Evolutionary conservation across 1,140 invertebrate species (phyloP).

Genomic region (Sycophaga agraensis): DNA sequence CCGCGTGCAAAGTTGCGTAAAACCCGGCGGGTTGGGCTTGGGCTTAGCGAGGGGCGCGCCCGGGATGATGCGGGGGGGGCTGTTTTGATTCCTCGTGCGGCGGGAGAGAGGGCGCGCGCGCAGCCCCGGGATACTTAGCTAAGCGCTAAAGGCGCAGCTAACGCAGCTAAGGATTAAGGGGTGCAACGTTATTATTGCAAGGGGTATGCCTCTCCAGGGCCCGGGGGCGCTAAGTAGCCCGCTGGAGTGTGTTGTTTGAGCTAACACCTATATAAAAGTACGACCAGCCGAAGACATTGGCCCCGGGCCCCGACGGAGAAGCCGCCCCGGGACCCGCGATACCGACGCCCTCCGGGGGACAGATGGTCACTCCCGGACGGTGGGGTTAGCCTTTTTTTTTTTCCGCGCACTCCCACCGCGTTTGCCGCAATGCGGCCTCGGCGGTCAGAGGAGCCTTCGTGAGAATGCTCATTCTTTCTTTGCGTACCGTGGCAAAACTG

Average conservation of each 20-base stretch:
- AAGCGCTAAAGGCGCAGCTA: constrained; percentile 33
- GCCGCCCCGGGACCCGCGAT: too few species aligned
- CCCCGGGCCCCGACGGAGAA: too few species aligned
- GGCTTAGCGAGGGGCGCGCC: too few species aligned
- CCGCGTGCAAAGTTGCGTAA: background rate
- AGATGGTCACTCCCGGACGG: background rate
- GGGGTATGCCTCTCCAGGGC: constrained; percentile 43
- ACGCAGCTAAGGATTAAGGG: constrained; percentile 51
- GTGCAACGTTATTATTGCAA: constrained; percentile 59
- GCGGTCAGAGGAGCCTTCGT: too few species aligned
- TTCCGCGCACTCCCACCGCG: background rate
- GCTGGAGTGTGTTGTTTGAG: constrained; percentile 60
- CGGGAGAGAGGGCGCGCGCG: constrained; percentile 20
- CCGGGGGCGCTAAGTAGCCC: constrained; percentile 51
- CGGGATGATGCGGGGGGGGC: background rate
- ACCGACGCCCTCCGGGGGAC: background rate
- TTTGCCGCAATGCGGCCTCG: background rate
- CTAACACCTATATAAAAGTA: constrained; percentile 56
- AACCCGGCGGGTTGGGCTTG: too few species aligned
- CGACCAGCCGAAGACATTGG: constrained; percentile 45
- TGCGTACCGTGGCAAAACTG: too few species aligned
- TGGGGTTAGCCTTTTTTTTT: background rate
- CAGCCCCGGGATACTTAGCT: constrained; percentile 38
- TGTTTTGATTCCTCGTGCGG: constrained; percentile 47
- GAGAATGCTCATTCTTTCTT: too few species aligned